Conservation (phyloP, 2,888 invertebrate species). For the Diadegma fenestrale region DNA sequence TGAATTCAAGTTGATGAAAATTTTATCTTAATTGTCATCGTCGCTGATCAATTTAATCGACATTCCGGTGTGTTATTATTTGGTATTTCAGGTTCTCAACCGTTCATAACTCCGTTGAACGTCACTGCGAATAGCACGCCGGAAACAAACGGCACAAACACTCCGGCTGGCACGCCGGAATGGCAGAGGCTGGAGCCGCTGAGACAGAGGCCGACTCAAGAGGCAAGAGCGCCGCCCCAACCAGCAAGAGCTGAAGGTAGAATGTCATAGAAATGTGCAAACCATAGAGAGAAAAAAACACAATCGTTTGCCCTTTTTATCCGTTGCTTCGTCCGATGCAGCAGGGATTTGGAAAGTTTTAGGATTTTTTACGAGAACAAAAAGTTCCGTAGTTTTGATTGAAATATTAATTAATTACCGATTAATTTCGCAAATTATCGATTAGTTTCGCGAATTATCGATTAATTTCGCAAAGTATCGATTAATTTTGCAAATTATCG, state of each 20-base stretch:
- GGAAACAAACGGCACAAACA: constrained; percentile 32
- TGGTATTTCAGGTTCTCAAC: constrained; percentile 67
- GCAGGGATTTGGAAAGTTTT: constrained; percentile 39
- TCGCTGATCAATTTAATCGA: constrained; percentile 19
- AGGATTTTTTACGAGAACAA: neutral
- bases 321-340: constrained; percentile 73
- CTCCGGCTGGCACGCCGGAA: constrained; percentile 57
- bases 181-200: constrained; percentile 75
- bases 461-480: neutral
- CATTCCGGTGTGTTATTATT: neutral
- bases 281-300: constrained; percentile 29
- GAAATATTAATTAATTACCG: neutral
- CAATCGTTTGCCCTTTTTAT: constrained; percentile 71
- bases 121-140: constrained; percentile 55
- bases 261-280: constrained; percentile 74
- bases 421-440: neutral
- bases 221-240: constrained; percentile 75
- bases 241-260: constrained; percentile 81
- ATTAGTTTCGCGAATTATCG: too few species aligned
- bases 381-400: neutral
- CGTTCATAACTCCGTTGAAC: constrained; percentile 65
- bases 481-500: too few species aligned
- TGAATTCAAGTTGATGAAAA: neutral
- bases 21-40: neutral
- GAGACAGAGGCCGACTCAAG: constrained; percentile 78